Conservation (phyloP, 2,797 vertebrate genomes). For the Rhinella marina region DNA sequence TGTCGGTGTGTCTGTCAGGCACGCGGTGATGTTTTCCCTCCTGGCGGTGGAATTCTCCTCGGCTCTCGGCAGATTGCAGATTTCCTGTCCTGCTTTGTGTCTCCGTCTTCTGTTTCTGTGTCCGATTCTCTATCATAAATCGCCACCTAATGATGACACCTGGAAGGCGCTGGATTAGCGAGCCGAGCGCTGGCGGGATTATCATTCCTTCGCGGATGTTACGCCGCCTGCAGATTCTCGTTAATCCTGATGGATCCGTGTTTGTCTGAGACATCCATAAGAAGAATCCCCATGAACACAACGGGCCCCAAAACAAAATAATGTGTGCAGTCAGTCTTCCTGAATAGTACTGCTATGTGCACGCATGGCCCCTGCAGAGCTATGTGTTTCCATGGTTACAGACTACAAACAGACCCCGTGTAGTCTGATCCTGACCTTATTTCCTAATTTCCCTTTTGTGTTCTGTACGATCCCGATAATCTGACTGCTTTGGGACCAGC, state of each 20-base stretch:
- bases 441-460: no score
- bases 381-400: not conserved
- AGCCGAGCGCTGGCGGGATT: not conserved
- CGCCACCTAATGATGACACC: conserved; percentile 9
- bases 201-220: not conserved
- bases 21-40: not conserved
- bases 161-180: conserved; percentile 8
- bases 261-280: not conserved
- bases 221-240: not conserved
- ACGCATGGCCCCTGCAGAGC: not conserved
- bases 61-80: conserved; percentile 65
- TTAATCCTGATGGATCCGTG: not conserved
- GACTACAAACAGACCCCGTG: not conserved
- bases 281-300: no score
- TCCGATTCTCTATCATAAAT: conserved; percentile 12
- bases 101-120: not conserved
- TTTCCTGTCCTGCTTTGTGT: conserved; percentile 74
- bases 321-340: no score
- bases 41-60: not conserved
- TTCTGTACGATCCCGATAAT: no score
- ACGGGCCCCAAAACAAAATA: not conserved
- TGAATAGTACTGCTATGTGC: not conserved
- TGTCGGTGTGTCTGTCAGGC: not conserved
- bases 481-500: no score
- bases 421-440: no score